Evolutionary conservation across 2,113 vertebrate species (phyloP).

Genomic region (Dinomys branickii): DNA sequence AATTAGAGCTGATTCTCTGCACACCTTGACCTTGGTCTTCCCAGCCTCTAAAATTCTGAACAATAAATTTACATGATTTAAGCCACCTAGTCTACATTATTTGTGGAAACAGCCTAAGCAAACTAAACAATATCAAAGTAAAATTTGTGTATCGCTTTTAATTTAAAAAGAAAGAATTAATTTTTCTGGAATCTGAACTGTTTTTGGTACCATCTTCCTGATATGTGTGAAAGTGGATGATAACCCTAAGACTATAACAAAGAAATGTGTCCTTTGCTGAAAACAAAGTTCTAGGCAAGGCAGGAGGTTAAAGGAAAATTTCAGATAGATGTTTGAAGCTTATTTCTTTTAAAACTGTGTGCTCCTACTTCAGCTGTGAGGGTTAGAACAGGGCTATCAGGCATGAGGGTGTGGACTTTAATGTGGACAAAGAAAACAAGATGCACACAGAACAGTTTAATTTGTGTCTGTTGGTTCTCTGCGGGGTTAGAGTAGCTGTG

Average conservation of each 20-base stretch:
- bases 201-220: background rate
- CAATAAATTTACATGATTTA: background rate
- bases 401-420: background rate
- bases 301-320: background rate
- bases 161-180: background rate
- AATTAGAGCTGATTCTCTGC: background rate
- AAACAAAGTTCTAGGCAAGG: background rate
- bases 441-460: background rate
- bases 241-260: background rate
- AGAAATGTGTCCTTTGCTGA: background rate
- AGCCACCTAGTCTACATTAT: background rate
- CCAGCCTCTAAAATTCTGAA: background rate
- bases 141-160: background rate
- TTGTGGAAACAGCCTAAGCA: background rate
- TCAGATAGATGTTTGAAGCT: background rate
- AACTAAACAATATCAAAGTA: background rate
- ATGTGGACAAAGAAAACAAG: rapidly evolving
- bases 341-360: background rate
- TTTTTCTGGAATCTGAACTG: background rate
- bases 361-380: background rate
- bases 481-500: background rate
- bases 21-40: background rate
- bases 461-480: background rate
- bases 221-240: background rate
- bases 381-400: background rate